Percentiles rank a stretch among this genome's conserved stretches.
Evolutionary conservation across 2,888 invertebrate genomes (phyloP).

Genomic region (Sinodicranocentrus sp.): DNA sequence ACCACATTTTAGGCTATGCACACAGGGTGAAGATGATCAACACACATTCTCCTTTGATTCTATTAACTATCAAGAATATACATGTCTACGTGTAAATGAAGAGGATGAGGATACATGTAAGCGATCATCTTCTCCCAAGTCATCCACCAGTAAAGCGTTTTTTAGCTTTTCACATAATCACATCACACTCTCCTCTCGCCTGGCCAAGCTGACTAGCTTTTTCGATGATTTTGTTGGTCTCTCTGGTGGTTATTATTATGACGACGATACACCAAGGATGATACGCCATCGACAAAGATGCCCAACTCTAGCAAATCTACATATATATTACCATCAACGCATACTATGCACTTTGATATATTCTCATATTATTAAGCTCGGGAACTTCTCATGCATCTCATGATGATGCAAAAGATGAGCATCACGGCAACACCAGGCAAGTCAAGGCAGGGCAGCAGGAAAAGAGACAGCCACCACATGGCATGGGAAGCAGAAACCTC

Average conservation of each 20-base stretch:
- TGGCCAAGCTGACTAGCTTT: conserved; percentile 20
- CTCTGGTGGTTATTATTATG: conserved; percentile 1
- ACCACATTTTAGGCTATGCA: not conserved
- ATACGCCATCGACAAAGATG: conserved; percentile 8
- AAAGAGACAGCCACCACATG: conserved; percentile 54
- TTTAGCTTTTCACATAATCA: no score
- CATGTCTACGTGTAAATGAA: not conserved
- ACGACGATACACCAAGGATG: conserved; percentile 7
- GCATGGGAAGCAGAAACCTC: conserved; percentile 50
- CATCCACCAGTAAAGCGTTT: no score
- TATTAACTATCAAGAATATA: no score
- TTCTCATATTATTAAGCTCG: no score
- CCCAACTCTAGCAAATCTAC: no score
- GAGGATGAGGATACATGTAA: not conserved
- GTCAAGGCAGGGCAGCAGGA: conserved; percentile 45
- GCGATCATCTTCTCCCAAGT: conserved; percentile 32
- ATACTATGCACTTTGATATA: no score
- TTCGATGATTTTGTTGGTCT: conserved; percentile 2
- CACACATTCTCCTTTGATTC: not conserved
- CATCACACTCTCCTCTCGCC: conserved; percentile 30
- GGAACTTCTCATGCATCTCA: no score
- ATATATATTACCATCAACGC: no score
- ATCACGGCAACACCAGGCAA: conserved; percentile 32
- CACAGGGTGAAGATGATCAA: not conserved
- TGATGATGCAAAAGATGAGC: not conserved